These are phyloP conservation scores for Drosophila robusta DNA, from an alignment of 2,888 invertebrate species.

Conservation along the genomic window DNA sequence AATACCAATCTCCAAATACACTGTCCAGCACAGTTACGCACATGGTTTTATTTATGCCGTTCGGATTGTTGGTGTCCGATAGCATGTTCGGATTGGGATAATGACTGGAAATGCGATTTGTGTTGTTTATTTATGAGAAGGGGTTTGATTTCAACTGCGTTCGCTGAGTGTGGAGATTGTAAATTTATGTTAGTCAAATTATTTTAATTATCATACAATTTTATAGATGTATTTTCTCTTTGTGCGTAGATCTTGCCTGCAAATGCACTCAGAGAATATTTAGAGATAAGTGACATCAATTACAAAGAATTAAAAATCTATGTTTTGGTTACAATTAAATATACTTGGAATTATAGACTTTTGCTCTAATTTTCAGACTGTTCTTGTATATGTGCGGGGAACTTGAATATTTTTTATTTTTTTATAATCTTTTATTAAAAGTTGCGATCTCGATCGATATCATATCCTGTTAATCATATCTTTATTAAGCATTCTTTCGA, in stretches of 20 bases:
- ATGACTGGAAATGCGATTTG: slow-evolving; percentile 29
- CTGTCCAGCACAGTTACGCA: slow-evolving; percentile 14
- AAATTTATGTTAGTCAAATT: neutral
- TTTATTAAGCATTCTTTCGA: too few species aligned
- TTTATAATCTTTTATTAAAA: too few species aligned
- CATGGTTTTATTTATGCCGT: slow-evolving; percentile 1
- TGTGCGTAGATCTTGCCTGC: too few species aligned
- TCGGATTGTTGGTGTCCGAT: slow-evolving; percentile 9
- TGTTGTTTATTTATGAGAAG: slow-evolving; percentile 25
- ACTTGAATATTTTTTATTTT: neutral
- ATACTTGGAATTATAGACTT: too few species aligned
- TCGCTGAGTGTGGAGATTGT: neutral
- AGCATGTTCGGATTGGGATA: slow-evolving; percentile 10
- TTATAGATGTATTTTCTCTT: neutral
- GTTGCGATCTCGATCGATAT: too few species aligned
- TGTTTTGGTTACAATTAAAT: too few species aligned
- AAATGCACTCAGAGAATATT: too few species aligned
- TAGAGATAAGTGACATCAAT: too few species aligned
- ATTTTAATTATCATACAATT: neutral
- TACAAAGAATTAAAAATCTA: too few species aligned
- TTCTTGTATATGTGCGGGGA: too few species aligned
- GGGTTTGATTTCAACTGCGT: neutral
- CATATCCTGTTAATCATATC: too few species aligned
- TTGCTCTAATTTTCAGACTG: too few species aligned
- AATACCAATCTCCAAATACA: slow-evolving; percentile 45